Evolutionary conservation across 1,140 invertebrate genomes (phyloP).

Genomic region (Euura lappo): DNA sequence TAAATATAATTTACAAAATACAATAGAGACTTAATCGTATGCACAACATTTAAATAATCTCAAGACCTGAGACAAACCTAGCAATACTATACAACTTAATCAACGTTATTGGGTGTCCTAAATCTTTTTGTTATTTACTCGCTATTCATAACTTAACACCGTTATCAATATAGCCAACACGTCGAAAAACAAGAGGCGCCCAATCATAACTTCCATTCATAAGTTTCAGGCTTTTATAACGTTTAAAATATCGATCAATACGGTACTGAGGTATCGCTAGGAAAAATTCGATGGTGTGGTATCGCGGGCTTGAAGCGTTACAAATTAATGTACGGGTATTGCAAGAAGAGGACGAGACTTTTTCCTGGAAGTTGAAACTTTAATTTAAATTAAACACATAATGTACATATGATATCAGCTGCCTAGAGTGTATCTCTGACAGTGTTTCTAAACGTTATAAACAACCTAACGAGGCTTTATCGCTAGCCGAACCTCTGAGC

Average conservation of each 20-base stretch:
- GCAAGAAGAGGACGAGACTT: neutral
- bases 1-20: neutral
- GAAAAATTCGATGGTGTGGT: too few relatives aligned
- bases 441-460: conserved; percentile 5
- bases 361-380: neutral
- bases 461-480: conserved; percentile 5
- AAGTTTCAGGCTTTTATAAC: neutral
- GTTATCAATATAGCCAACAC: neutral
- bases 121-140: neutral
- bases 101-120: neutral
- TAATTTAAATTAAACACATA: neutral
- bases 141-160: neutral
- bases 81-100: neutral
- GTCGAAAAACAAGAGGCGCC: too few relatives aligned
- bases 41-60: conserved; percentile 3
- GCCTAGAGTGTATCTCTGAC: neutral
- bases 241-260: neutral
- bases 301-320: neutral
- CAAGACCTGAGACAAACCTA: neutral
- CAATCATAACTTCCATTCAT: neutral
- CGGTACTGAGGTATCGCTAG: too few relatives aligned
- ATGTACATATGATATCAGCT: neutral
- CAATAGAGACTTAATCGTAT: neutral
- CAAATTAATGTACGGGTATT: neutral
- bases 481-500: neutral